A percentile compares a stretch with the other conserved stretches of the same genome.
These are phyloP conservation scores for Orchesella flavescens DNA, from an alignment of 2,888 invertebrate genomes.

Conservation along the genomic window DNA sequence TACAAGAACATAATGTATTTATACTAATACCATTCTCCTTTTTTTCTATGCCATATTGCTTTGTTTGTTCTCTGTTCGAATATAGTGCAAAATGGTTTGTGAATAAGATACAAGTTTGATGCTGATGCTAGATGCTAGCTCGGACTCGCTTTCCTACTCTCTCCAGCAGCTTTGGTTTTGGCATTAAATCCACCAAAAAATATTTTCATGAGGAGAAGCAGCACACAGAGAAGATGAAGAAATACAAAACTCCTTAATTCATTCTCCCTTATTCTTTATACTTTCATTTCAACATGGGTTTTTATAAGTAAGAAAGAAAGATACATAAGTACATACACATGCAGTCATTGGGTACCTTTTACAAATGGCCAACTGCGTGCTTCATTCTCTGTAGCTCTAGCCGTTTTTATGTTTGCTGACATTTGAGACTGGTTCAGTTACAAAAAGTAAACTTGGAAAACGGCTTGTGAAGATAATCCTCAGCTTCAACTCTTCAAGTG, in stretches of 20 bases:
- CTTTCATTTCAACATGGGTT: not conserved
- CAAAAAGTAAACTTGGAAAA: constrained; percentile 6
- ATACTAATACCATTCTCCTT: not conserved
- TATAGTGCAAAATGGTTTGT: not conserved
- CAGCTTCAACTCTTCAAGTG: not conserved
- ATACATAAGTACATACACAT: no score
- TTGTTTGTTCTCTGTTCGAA: not conserved
- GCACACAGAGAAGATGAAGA: not conserved
- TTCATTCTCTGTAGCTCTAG: not conserved
- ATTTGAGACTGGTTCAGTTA: constrained; percentile 11
- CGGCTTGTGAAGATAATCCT: constrained; percentile 3
- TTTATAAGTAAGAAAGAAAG: not conserved
- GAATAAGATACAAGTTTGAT: no score
- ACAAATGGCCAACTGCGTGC: not conserved
- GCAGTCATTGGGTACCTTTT: not conserved
- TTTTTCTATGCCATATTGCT: not conserved
- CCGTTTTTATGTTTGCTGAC: constrained; percentile 6
- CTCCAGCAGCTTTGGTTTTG: no score
- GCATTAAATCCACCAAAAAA: no score
- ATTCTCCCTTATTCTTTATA: not conserved
- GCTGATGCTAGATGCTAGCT: no score
- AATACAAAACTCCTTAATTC: not conserved
- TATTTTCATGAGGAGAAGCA: no score
- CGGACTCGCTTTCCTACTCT: no score
- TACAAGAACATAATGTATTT: not conserved